Percentiles rank a stretch among this genome's conserved stretches.
These are phyloP conservation scores for Paradoxurus hermaphroditus DNA, from an alignment of 2,113 vertebrate species.

Conservation along the genomic window DNA sequence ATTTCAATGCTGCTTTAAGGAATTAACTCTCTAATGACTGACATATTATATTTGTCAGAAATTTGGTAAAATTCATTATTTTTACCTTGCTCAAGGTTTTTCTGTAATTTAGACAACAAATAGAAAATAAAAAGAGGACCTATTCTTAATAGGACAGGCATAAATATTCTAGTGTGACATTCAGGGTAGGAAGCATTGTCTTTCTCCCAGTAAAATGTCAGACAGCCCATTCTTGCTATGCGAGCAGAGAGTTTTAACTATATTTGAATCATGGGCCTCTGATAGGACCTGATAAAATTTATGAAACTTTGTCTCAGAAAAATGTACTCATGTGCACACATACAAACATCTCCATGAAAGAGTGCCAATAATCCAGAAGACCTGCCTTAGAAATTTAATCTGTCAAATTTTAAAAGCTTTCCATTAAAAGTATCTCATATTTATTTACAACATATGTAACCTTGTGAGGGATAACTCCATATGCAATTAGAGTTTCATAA, in stretches of 20 bases:
- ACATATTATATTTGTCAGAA: background rate
- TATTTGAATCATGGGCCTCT: background rate
- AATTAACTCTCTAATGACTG: constrained; percentile 10
- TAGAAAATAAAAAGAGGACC: background rate
- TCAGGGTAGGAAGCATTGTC: background rate
- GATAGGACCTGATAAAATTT: background rate
- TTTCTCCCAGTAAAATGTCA: background rate
- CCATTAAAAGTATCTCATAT: background rate
- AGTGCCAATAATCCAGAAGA: background rate
- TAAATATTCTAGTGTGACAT: accelerated
- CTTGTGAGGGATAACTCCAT: background rate
- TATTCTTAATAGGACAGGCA: background rate
- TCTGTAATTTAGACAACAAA: background rate
- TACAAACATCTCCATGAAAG: background rate
- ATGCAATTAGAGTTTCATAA: background rate
- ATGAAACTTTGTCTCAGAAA: background rate
- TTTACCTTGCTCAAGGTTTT: background rate
- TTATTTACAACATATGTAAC: background rate
- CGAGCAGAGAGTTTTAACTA: background rate
- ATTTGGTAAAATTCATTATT: background rate
- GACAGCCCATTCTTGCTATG: background rate
- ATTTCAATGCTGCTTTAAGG: background rate
- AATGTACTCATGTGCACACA: background rate
- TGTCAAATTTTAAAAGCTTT: background rate
- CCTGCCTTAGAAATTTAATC: background rate